phyloP scores from a whole-genome alignment of 2,888 invertebrate species.

The Pachymerium ferrugineum region DNA sequence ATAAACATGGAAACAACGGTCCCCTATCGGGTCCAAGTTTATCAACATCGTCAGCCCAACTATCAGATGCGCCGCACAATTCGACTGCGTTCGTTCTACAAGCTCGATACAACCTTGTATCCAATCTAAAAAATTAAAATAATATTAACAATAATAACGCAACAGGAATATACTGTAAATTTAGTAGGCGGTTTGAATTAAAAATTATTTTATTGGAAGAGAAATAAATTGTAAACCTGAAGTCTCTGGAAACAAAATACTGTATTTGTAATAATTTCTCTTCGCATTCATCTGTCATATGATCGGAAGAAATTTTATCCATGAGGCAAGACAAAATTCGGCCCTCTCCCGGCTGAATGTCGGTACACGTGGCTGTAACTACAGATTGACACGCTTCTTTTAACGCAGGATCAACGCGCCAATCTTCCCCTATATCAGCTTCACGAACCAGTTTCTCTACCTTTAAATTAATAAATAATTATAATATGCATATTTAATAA shows the following conservation, averaged over 20 bases:
- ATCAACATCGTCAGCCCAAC: conserved; percentile 65
- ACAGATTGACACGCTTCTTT: conserved; percentile 79
- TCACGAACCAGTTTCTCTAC: conserved; percentile 74
- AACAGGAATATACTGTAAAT: background rate
- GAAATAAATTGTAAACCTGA: conserved; percentile 51
- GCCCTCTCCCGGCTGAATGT: conserved; percentile 50
- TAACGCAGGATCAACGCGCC: conserved; percentile 87
- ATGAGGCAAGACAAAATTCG: conserved; percentile 85
- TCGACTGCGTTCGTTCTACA: conserved; percentile 81
- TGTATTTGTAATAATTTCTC: conserved; percentile 89
- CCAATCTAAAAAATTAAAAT: conserved; percentile 55
- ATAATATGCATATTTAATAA: background rate
- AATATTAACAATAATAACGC: conserved; percentile 20
- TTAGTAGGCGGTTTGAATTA: background rate
- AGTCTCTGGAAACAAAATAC: conserved; percentile 93
- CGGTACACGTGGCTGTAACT: conserved; percentile 69
- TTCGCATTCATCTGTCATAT: conserved; percentile 86
- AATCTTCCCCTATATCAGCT: conserved; percentile 89
- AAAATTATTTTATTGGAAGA: background rate
- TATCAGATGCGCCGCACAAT: conserved; percentile 69
- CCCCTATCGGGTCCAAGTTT: conserved; percentile 71
- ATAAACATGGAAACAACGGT: conserved; percentile 83
- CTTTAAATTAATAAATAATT: conserved; percentile 46
- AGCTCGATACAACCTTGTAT: conserved; percentile 77
- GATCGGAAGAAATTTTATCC: conserved; percentile 76